Evolutionary conservation across 2,888 invertebrate genomes (phyloP).

Genomic region (Pecten maximus): DNA sequence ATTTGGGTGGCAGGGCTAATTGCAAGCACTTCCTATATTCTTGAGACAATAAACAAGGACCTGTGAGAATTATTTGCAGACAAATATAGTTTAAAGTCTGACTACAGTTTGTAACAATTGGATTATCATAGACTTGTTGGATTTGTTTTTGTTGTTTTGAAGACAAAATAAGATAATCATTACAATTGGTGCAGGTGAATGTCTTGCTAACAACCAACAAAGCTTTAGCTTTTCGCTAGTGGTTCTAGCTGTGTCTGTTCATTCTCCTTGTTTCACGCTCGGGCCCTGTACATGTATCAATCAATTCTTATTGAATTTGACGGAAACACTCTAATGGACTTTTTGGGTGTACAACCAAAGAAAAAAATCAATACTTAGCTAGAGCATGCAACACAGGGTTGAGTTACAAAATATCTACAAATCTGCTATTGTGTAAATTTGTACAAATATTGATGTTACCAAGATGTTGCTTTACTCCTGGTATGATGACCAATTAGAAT

Average conservation of each 20-base stretch:
- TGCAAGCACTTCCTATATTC: too few relatives aligned
- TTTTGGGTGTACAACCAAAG: background rate
- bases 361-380: slow-evolving; percentile 18
- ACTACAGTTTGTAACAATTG: too few relatives aligned
- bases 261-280: background rate
- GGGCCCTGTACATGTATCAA: background rate
- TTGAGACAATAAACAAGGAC: too few relatives aligned
- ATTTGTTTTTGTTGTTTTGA: too few relatives aligned
- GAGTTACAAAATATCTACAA: background rate
- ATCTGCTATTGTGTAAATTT: background rate
- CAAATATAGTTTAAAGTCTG: too few relatives aligned
- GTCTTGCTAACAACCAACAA: background rate
- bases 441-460: background rate
- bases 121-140: too few relatives aligned
- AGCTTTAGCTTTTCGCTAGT: background rate
- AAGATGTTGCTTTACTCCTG: background rate
- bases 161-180: too few relatives aligned
- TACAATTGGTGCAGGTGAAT: too few relatives aligned
- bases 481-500: background rate
- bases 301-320: slow-evolving; percentile 31
- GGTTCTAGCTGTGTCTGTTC: background rate
- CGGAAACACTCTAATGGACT: slow-evolving; percentile 15
- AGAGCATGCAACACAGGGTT: background rate
- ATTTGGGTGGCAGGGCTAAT: too few relatives aligned
- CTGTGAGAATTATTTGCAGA: too few relatives aligned